phyloP scores from a whole-genome alignment of 2,797 vertebrate species.

The Sandelia bainsii region DNA sequence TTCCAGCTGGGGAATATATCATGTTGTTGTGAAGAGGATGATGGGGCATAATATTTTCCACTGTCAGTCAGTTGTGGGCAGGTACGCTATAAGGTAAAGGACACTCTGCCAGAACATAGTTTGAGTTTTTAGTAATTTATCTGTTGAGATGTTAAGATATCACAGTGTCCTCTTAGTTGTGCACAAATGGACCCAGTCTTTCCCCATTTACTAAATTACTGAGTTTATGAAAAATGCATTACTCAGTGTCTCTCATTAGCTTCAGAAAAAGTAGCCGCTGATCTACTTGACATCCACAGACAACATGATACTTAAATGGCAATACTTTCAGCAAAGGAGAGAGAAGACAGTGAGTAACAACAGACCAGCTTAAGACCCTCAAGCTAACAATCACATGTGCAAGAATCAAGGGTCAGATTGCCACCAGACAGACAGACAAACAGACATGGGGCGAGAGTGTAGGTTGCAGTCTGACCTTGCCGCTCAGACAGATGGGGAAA shows the following conservation, averaged over 20 bases:
- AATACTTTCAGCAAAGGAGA: slow-evolving; percentile 21
- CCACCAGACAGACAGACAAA: slow-evolving; percentile 71
- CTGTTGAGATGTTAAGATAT: neutral
- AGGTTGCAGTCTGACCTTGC: slow-evolving; percentile 75
- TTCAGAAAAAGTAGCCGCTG: neutral
- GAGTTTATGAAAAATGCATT: neutral
- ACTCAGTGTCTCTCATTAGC: neutral
- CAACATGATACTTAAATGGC: slow-evolving; percentile 1
- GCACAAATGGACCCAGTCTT: neutral
- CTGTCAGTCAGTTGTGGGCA: slow-evolving; percentile 36
- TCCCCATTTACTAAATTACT: neutral
- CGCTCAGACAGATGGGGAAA: slow-evolving; percentile 71
- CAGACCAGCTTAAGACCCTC: slow-evolving; percentile 41
- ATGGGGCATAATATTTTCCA: slow-evolving; percentile 61
- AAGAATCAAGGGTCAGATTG: slow-evolving; percentile 35
- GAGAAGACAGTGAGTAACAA: slow-evolving; percentile 24
- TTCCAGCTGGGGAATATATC: slow-evolving; percentile 61
- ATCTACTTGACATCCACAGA: neutral
- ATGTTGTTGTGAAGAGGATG: slow-evolving; percentile 68
- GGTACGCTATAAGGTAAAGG: slow-evolving; percentile 42
- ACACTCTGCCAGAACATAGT: slow-evolving; percentile 5
- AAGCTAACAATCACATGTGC: slow-evolving; percentile 15
- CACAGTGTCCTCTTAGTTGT: neutral
- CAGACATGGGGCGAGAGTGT: slow-evolving; percentile 50
- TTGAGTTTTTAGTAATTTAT: slow-evolving; percentile 4